Base-by-base conservation (phyloP, 2,797 vertebrate species). In the Chiloscyllium punctatum region DNA sequence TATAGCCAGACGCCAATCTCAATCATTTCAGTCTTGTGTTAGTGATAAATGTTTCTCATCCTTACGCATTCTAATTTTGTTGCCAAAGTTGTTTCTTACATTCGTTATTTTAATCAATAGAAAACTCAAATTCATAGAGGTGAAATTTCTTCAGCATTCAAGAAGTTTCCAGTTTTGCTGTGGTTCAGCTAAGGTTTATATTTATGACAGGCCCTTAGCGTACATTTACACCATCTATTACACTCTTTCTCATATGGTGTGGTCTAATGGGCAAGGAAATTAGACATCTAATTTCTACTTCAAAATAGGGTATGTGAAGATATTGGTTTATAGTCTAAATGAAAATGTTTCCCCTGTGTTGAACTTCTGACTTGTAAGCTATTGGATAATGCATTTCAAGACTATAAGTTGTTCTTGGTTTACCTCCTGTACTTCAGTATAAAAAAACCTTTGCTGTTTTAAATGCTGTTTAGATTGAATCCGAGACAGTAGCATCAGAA, bases 401-500 rank as follows among this genome's bases (percentile, higher is more conserved):
- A 69, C 25, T 48, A 23, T 69, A 57, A 86, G 48, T 51, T 33
- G 51, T 66, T 37, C 5, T 37, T 66, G 48, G 51, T 68, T 6
- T 42, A 30, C 57, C 21, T 95, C 21, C 62, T 9, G 53, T 23
- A 48, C 8, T 62, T 30, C 57, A 6, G 51, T 91, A 11, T 51
- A 27, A 62, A 53, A 62, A 53, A 62, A 62, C 48, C 27, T 91
- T 48, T 77, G 21, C 51, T 30, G 66, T 74, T 82, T 69, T 9
- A 42, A 92, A 69, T 42, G 69, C 0, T 96, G 92, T 18, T 96
- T 96, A 99, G 99, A 98, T 99, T 96, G 97, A 98, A 96, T 98
- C 98, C 0, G 98, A 99, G 97, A 98, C 99, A 0, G 97, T 98
- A 2, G 98, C 98, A 71, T 98, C 99, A 5, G 99, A 99, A 97